Evolutionary conservation across 64 coral and sea anemone genomes (phyloP).

Genomic region (Porites lutea): DNA sequence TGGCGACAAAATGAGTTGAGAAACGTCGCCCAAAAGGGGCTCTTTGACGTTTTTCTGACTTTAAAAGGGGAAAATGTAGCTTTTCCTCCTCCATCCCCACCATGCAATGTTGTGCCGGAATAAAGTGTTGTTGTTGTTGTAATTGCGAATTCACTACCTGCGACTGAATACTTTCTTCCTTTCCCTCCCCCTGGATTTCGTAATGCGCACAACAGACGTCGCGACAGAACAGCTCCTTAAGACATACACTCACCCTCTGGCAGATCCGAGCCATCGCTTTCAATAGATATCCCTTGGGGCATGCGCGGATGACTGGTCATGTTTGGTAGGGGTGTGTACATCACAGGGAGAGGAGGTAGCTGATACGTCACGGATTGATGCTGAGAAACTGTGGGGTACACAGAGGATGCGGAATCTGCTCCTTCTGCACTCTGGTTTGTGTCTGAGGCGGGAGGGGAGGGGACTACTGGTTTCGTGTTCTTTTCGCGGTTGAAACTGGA

Average conservation of each 20-base stretch:
- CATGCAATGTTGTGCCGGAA: too few species aligned
- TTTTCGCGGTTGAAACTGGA: not conserved
- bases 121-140: too few species aligned
- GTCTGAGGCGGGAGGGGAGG: not conserved
- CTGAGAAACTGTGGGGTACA: slow-evolving; percentile 8
- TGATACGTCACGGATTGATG: not conserved
- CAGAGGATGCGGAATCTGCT: slow-evolving; percentile 10
- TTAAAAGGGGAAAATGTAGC: too few species aligned
- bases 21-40: too few species aligned
- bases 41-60: too few species aligned
- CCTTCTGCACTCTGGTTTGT: slow-evolving; percentile 25
- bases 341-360: not conserved
- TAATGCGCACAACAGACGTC: too few species aligned
- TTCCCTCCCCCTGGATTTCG: too few species aligned
- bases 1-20: too few species aligned
- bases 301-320: slow-evolving; percentile 21
- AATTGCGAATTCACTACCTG: too few species aligned
- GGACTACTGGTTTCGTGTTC: not conserved
- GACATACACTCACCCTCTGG: slow-evolving; percentile 32
- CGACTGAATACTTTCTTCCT: too few species aligned
- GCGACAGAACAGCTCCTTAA: too few species aligned
- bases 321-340: slow-evolving; percentile 1
- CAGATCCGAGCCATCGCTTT: slow-evolving; percentile 51
- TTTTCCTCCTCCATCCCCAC: too few species aligned
- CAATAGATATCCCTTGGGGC: slow-evolving; percentile 28